Conservation (phyloP, 2,888 invertebrate genomes). For the Horisme vitalbata region DNA sequence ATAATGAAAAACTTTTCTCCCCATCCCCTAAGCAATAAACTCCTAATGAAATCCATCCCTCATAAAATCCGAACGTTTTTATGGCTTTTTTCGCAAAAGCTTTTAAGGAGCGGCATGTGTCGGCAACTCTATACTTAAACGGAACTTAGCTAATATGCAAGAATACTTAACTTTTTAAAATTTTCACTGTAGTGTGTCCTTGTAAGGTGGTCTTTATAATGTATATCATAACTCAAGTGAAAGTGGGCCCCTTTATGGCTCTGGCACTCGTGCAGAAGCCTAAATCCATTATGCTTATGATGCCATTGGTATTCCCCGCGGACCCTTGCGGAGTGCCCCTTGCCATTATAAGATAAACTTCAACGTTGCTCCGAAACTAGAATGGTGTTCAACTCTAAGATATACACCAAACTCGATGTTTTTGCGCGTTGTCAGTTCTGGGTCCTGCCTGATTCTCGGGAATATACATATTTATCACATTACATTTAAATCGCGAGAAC, state of each 20-base stretch:
- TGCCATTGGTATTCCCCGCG: constrained; percentile 61
- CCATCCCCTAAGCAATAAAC: constrained; percentile 17
- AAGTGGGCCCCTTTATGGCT: constrained; percentile 52
- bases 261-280: constrained; percentile 45
- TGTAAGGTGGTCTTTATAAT: constrained; percentile 38
- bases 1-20: constrained; percentile 8
- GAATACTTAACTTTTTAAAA: constrained; percentile 38
- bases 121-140: constrained; percentile 4
- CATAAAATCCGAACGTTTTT: constrained; percentile 18
- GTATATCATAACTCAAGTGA: constrained; percentile 54
- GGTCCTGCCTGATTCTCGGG: too few relatives aligned
- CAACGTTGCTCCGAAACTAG: constrained; percentile 1
- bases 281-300: constrained; percentile 60
- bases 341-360: constrained; percentile 44
- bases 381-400: not conserved
- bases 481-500: too few relatives aligned
- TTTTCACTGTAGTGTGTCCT: constrained; percentile 37
- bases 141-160: constrained; percentile 25
- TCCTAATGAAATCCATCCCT: constrained; percentile 21
- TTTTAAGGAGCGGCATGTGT: constrained; percentile 8
- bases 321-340: constrained; percentile 47
- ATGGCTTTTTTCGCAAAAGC: constrained; percentile 12
- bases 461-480: too few relatives aligned
- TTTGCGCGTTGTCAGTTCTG: too few relatives aligned
- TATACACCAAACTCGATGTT: too few relatives aligned